Percentiles rank a stretch among this genome's conserved stretches.
These are phyloP conservation scores for Aproaerema taeniolella DNA, from an alignment of 2,888 invertebrate species.

Conservation along the genomic window DNA sequence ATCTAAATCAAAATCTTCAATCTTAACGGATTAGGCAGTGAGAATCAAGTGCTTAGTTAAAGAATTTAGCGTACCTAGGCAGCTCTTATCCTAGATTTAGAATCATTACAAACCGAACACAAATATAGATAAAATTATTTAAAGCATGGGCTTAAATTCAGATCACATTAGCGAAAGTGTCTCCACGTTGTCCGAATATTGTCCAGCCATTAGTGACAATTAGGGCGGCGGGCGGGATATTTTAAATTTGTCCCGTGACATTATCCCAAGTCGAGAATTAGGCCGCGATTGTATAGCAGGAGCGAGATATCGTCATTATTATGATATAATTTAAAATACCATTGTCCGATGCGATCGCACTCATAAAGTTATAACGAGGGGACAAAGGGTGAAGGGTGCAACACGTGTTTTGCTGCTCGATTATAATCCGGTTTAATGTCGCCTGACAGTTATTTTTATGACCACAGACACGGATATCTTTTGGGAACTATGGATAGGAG, in stretches of 20 bases:
- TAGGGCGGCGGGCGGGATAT: constrained; percentile 44
- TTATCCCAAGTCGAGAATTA: constrained; percentile 42
- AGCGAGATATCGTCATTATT: constrained; percentile 31
- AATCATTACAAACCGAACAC: too few species aligned
- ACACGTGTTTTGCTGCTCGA: constrained; percentile 45
- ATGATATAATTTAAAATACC: constrained; percentile 67
- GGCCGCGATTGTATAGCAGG: constrained; percentile 41
- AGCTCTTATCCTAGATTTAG: too few species aligned
- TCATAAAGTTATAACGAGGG: constrained; percentile 52
- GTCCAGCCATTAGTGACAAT: constrained; percentile 54
- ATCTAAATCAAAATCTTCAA: too few species aligned
- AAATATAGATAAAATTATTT: background rate
- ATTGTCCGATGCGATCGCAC: constrained; percentile 43
- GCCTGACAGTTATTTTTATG: constrained; percentile 14
- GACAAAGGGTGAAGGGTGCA: constrained; percentile 60
- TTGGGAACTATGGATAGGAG: too few species aligned
- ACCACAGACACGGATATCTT: constrained; percentile 1
- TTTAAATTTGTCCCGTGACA: constrained; percentile 51
- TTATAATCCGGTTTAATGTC: constrained; percentile 27
- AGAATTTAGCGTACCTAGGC: too few species aligned
- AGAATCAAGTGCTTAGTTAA: too few species aligned
- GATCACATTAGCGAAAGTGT: constrained; percentile 1
- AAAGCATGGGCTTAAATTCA: constrained; percentile 2
- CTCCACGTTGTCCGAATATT: constrained; percentile 10
- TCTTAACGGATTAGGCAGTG: too few species aligned